These are phyloP conservation scores for Asarcornis scutulata DNA, from an alignment of 2,113 vertebrate genomes.

Conservation along the genomic window DNA sequence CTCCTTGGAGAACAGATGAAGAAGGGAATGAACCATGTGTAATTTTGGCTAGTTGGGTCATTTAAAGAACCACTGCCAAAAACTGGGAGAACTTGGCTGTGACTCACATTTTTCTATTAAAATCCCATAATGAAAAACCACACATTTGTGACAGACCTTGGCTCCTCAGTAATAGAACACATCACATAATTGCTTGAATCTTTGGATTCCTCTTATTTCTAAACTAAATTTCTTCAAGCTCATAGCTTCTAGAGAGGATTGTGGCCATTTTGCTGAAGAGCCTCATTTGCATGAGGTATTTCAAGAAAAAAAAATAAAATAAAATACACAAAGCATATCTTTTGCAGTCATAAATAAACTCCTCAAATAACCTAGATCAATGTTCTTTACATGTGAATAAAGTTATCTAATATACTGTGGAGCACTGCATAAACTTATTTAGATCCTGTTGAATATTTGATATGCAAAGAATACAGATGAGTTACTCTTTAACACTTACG, in stretches of 20 bases:
- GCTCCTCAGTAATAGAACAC: neutral
- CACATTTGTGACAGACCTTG: constrained; percentile 17
- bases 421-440: neutral
- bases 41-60: constrained; percentile 9
- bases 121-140: neutral
- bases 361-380: neutral
- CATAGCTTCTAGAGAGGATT: neutral
- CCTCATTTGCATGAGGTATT: neutral
- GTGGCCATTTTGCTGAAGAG: neutral
- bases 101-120: constrained; percentile 41
- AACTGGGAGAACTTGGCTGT: constrained; percentile 14
- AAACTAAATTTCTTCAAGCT: constrained; percentile 2
- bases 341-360: neutral
- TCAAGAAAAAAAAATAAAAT: neutral
- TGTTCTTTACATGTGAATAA: neutral
- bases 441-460: neutral
- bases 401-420: neutral
- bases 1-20: constrained; percentile 6
- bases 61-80: constrained; percentile 35
- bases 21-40: neutral
- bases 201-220: neutral
- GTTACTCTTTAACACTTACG: neutral
- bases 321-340: neutral
- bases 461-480: neutral
- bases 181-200: neutral